Base-by-base conservation (phyloP, 2,888 invertebrate genomes). In the Drosophila birchii region DNA sequence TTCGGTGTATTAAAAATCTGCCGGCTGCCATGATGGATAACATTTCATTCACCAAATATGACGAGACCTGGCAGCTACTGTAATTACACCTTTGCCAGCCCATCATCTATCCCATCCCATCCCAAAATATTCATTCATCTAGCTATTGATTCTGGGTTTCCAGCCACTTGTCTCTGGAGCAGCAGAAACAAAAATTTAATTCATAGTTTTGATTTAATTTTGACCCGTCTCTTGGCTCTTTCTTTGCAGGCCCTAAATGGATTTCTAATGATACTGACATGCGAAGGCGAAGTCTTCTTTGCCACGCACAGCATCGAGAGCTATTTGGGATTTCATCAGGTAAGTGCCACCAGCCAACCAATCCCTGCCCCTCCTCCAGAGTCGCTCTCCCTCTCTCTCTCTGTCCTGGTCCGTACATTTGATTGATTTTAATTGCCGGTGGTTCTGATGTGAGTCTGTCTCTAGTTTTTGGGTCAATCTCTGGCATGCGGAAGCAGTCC, bases 251-350 rank as follows among this genome's bases (percentile, higher is more conserved):
- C 99, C 80, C 95, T 99, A 92, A 99, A 99, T 94, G 99, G 99
- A 90, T 99, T 99, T 95, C 95, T 99, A 92, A 96, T 99, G 95
- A 98, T 99, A 92, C 95, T 99, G 80, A 99, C 98, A 83, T 98
- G 98, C 93, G 99, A 99, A 92, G 99, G 99, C 76, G 99, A 99
- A 93, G 99, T 99, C 57, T 99, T 99, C 95, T 99, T 99, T 94
- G 99, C 99, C 70, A 99, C 99, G 78, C 98, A 99, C 94, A 99
- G 98, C 93, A 99, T 99, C 93, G 99, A 99, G 94, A 98, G 98
- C 93, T 99, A 99, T 94, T 95, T 99, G 91, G 99, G 99, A 93
- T 99, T 99, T 95, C 99, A 99, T 94, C 99, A 99, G 96, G 99
- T 99, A 94, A 94, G 94, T 92, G 76, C 69, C 71, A 53, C 57